Evolutionary conservation across 2,113 vertebrate species (phyloP).

Genomic region (Pteruthius melanotis): DNA sequence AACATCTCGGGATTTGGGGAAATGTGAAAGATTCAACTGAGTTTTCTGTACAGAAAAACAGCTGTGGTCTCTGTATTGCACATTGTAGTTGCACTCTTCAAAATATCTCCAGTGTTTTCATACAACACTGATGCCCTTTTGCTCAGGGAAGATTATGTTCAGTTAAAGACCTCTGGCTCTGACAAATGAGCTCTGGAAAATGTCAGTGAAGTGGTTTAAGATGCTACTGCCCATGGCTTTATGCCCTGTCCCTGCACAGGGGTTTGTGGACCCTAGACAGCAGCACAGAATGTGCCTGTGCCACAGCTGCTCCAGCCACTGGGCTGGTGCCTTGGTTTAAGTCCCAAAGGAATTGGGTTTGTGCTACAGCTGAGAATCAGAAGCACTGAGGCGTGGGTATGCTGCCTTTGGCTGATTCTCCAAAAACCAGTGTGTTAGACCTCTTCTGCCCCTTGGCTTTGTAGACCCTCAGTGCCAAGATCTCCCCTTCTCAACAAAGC

Average conservation of each 20-base stretch:
- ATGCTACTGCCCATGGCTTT: not conserved
- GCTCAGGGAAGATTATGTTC: not conserved
- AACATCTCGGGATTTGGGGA: not conserved
- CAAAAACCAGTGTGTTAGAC: not conserved
- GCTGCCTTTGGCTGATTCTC: not conserved
- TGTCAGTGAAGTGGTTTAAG: not conserved
- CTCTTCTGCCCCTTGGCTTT: not conserved
- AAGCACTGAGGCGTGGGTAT: fast-evolving
- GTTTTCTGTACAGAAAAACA: not conserved
- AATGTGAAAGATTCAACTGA: not conserved
- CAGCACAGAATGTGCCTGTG: not conserved
- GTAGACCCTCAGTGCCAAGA: not conserved
- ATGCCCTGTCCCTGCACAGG: not conserved
- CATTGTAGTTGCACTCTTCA: not conserved
- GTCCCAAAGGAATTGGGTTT: not conserved
- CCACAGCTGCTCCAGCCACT: not conserved
- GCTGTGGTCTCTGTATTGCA: not conserved
- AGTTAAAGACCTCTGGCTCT: not conserved
- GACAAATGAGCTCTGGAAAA: not conserved
- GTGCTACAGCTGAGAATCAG: fast-evolving
- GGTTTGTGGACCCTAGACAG: not conserved
- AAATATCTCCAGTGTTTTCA: not conserved
- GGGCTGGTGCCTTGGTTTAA: not conserved
- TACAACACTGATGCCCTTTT: not conserved
- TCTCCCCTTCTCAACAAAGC: not conserved